Conservation (phyloP, 2,888 invertebrate species). For the Tuberolachnus salignus region DNA sequence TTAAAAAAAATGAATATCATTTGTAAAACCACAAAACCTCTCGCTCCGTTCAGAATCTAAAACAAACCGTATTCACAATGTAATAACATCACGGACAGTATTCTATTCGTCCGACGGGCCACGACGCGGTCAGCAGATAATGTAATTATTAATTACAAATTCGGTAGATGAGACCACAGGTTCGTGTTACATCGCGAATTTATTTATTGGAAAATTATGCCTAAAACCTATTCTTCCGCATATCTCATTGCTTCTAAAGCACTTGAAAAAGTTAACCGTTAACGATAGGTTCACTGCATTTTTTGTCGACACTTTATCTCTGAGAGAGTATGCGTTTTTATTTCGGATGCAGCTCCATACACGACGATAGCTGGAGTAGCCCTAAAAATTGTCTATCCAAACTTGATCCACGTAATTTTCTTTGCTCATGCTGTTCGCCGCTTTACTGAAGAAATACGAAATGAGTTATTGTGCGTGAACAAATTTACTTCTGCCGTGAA, state of each 20-base stretch:
- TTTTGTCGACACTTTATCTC: neutral
- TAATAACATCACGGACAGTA: too few species aligned
- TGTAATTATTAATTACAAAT: too few species aligned
- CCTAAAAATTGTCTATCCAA: neutral
- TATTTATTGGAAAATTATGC: constrained; percentile 14
- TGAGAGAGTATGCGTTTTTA: neutral
- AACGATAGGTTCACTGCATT: neutral
- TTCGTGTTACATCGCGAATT: neutral
- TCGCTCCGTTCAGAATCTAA: too few species aligned
- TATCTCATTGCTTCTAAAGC: constrained; percentile 19
- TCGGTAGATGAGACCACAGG: constrained; percentile 1
- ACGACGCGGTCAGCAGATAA: too few species aligned
- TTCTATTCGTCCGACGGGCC: too few species aligned
- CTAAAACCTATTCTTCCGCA: neutral
- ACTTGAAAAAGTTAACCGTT: constrained; percentile 8
- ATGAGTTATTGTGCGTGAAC: neutral
- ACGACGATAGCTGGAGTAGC: neutral
- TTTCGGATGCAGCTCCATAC: neutral
- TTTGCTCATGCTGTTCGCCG: neutral
- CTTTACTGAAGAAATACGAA: neutral
- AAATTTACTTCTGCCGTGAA: constrained; percentile 1
- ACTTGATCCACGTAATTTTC: neutral
- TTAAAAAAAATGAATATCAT: too few species aligned
- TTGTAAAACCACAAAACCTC: too few species aligned
- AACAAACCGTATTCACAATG: too few species aligned